These are phyloP conservation scores for Trematocara nigrifrons DNA, from an alignment of 2,113 vertebrate species.

Conservation along the genomic window DNA sequence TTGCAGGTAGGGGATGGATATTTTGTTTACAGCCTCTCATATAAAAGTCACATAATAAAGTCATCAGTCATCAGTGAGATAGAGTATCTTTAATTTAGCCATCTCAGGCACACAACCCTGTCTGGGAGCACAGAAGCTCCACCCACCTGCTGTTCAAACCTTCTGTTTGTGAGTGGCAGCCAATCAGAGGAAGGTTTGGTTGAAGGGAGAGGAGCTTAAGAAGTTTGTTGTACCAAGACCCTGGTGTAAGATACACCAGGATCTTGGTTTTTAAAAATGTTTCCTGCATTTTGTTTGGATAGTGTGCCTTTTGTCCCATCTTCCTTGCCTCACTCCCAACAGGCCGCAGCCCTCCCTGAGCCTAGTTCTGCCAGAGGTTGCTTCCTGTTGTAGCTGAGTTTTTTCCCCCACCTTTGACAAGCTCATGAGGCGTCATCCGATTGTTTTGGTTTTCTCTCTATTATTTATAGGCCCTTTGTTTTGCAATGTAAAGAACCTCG, in stretches of 20 bases:
- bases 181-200: background rate
- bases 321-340: background rate
- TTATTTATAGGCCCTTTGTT: background rate
- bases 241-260: background rate
- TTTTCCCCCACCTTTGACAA: background rate
- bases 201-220: background rate
- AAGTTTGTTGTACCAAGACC: background rate
- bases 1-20: background rate
- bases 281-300: background rate
- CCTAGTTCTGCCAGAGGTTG: background rate
- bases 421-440: accelerated
- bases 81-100: background rate
- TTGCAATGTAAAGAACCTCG: background rate
- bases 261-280: background rate
- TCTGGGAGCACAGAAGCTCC: background rate
- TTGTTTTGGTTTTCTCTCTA: background rate
- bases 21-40: background rate
- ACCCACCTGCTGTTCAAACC: background rate
- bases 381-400: background rate
- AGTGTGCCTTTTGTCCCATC: background rate
- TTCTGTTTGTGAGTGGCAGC: background rate
- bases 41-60: background rate
- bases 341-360: background rate
- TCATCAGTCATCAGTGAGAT: background rate
- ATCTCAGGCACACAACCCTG: background rate